Evolutionary conservation across 2,113 vertebrate genomes (phyloP), one percentile per base, ranked within the genome.

Genomic region (Lucifuga dentata): DNA sequence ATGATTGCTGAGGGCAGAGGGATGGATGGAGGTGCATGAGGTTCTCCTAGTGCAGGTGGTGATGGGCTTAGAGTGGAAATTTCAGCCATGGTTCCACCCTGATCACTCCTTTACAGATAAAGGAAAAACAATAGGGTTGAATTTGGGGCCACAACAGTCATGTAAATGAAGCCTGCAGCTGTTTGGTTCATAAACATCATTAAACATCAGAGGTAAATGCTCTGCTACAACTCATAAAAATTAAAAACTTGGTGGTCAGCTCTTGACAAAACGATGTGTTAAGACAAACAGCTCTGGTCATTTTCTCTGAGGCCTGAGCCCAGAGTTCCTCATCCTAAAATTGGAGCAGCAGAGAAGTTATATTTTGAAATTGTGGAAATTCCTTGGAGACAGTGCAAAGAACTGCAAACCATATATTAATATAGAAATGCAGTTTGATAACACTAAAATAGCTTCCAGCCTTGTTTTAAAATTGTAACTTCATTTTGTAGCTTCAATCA

Each of bases 41-140:
- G 69, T 10, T 92, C 92, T 5, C 68, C 70, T 75, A 91, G 52
- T 8, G 81, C 77, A 19, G 91, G 79, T 24, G 90, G 73, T 5
- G 92, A 91, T 16, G 90, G 78, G 59, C 83, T 90, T 24, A 93
- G 70, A 66, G 91, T 76, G 35, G 86, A 88, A 43, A 93, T 81
- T 66, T 94, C 92, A n/a, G 93, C 90, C 93, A 93, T 94, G 57
- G 72, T 85, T 77, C 71, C 79, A 78, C 76, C 68, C 57, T 62
- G 24, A 58, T 62, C 68, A 65, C 69, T 78, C 75, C 76, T 87
- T 65, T 15, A 65, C 2, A 78, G 71, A 76, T 4, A 57, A 2
- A 80, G 3, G 20, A 8, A 67, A 59, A 56, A 64, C 0, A 3
- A 45, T 8, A 16, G 7, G 75, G 1, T 5, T 61, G 5, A 68